These are phyloP conservation scores for Catostomus latipinnis DNA, from an alignment of 2,797 vertebrate genomes.

Conservation along the genomic window DNA sequence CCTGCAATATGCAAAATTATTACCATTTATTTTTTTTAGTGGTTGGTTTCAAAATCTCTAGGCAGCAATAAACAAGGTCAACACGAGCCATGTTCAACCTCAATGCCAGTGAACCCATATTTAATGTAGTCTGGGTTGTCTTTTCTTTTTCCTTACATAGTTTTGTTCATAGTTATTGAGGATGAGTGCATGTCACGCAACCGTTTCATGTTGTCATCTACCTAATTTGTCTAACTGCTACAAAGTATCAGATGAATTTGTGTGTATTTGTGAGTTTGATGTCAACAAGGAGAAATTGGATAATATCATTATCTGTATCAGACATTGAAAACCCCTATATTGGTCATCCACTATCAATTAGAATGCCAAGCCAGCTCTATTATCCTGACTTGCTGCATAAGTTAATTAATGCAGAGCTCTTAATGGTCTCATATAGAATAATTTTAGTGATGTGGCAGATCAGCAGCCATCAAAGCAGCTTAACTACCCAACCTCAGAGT, in stretches of 20 bases:
- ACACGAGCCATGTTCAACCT: neutral
- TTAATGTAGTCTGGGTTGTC: neutral
- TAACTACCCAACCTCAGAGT: slow-evolving; percentile 15
- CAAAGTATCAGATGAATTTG: too few relatives aligned
- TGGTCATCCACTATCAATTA: neutral
- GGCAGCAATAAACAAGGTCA: too few relatives aligned
- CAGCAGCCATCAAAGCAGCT: slow-evolving; percentile 23
- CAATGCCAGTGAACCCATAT: neutral
- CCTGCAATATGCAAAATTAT: too few relatives aligned
- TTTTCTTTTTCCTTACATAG: neutral
- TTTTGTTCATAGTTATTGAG: neutral
- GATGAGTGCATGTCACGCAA: neutral
- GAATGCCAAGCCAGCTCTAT: neutral
- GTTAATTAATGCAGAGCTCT: neutral
- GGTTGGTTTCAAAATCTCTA: too few relatives aligned
- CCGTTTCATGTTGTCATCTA: neutral
- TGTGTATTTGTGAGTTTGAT: too few relatives aligned
- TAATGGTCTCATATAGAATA: neutral
- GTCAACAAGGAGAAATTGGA: too few relatives aligned
- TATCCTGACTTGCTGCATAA: neutral
- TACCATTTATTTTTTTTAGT: too few relatives aligned
- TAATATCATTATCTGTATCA: neutral
- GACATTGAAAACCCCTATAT: neutral
- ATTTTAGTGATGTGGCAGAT: neutral
- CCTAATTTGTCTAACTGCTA: too few relatives aligned